Conservation (phyloP, 1,140 invertebrate species). For the Leucophenga varia region DNA sequence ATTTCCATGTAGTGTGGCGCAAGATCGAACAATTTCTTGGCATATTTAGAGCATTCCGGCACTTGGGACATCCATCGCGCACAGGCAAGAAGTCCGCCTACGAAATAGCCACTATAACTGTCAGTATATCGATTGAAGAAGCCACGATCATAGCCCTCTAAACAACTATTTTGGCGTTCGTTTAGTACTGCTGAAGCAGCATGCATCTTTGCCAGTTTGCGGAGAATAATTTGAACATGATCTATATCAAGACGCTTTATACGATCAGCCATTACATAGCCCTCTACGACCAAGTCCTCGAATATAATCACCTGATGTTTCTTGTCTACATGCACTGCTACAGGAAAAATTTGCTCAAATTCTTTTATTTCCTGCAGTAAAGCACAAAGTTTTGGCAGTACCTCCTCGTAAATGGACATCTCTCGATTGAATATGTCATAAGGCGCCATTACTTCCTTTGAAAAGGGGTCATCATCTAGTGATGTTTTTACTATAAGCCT, state of each 20-base stretch:
- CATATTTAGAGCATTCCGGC: slow-evolving; percentile 29
- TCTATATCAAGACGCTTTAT: slow-evolving; percentile 60
- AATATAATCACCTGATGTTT: slow-evolving; percentile 41
- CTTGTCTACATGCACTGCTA: slow-evolving; percentile 37
- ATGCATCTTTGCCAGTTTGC: slow-evolving; percentile 62
- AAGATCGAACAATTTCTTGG: slow-evolving; percentile 37
- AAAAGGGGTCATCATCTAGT: slow-evolving; percentile 41
- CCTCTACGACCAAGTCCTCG: slow-evolving; percentile 36
- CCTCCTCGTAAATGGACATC: slow-evolving; percentile 45
- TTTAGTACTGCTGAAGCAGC: slow-evolving; percentile 57
- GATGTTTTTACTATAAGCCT: slow-evolving; percentile 40
- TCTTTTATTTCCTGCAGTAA: slow-evolving; percentile 34
- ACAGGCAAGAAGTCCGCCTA: slow-evolving; percentile 34
- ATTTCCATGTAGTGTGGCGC: slow-evolving; percentile 46
- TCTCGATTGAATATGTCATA: slow-evolving; percentile 52
- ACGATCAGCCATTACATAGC: slow-evolving; percentile 59
- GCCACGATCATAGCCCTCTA: slow-evolving; percentile 43
- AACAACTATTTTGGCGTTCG: slow-evolving; percentile 26
- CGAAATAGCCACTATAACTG: slow-evolving; percentile 42
- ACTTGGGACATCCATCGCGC: slow-evolving; percentile 35
- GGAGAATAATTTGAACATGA: slow-evolving; percentile 59
- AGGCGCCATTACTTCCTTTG: slow-evolving; percentile 37
- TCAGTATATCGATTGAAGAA: slow-evolving; percentile 48
- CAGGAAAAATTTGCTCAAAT: slow-evolving; percentile 36
- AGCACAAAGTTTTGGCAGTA: slow-evolving; percentile 40